Evolutionary conservation across 2,797 vertebrate species (phyloP), one percentile per base, ranked within the genome.

Genomic region (Limnodromus scolopaceus): DNA sequence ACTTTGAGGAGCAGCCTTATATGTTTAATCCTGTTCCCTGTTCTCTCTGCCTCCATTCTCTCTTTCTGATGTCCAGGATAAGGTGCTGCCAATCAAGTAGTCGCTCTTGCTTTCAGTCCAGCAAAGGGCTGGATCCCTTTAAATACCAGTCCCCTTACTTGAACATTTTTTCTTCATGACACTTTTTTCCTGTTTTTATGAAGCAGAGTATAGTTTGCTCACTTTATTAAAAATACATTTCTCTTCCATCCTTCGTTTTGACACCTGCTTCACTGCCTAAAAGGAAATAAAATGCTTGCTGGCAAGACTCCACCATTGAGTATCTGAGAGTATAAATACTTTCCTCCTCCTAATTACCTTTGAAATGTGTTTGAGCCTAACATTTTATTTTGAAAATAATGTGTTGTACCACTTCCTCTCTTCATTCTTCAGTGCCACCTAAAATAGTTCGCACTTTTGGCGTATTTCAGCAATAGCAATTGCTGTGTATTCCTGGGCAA

Each of bases 111-210:
- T 80, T 81, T 41, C 46, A 77, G 90, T 58, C 89, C 64, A 43
- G 68, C 38, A 80, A 89, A 89, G 93, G 91, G 96, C 94, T 96
- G 92, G 71, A 75, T 90, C 93, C 87, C 70, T 97, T 92, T 93
- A 96, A 97, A 98, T 97, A 94, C 97, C 94, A 97, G 91, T 84
- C 76, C 61, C n/a, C 84, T 97, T 97, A 97, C 95, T 94, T 93
- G 89, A 41, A 65, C 95, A 96, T 97, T 98, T 97, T 96, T 98
- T 55, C 90, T 94, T 92, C 48, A 5, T 98, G 96, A 98, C 55
- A 51, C 41, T 97, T 97, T 96, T 85, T 95, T 97, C 82, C 90
- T 97, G 86, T 97, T 98, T 97, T 97, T 97, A 97, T 98, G 95
- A 97, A 97, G 94, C 90, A 58, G 41, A 88, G 57, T 63, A 38